phyloP scores from a whole-genome alignment of 2,797 vertebrate species.

The Malurus splendens region DNA sequence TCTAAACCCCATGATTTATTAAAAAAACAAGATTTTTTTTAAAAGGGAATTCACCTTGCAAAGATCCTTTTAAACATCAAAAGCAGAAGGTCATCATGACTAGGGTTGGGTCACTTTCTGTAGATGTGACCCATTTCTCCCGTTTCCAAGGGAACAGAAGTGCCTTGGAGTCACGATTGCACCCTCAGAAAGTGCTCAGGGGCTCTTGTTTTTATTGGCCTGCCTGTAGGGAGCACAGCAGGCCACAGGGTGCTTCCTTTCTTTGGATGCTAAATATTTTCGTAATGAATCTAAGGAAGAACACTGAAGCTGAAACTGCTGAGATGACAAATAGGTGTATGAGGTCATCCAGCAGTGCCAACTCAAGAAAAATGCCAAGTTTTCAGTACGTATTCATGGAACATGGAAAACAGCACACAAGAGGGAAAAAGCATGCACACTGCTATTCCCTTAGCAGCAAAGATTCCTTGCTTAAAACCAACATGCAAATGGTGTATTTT shows the following conservation, averaged over 20 bases:
- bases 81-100: background rate
- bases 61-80: background rate
- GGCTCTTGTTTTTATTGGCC: background rate
- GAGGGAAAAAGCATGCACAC: background rate
- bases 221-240: background rate
- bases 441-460: background rate
- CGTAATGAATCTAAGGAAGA: conserved; percentile 25
- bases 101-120: background rate
- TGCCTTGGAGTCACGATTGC: background rate
- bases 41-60: background rate
- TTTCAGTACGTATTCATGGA: background rate
- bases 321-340: conserved; percentile 8
- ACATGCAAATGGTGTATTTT: conserved; percentile 11
- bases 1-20: background rate
- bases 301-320: conserved; percentile 1
- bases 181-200: background rate
- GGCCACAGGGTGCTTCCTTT: background rate
- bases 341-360: background rate
- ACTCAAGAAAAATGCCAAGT: background rate
- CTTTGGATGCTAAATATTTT: conserved; percentile 29
- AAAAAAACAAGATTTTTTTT: background rate
- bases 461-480: background rate
- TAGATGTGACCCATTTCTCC: background rate
- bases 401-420: background rate
- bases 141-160: background rate